A percentile compares a stretch with the other conserved stretches of the same genome.
Evolutionary conservation across 2,797 vertebrate species (phyloP).

Genomic region (Acestrorhynchus altus): DNA sequence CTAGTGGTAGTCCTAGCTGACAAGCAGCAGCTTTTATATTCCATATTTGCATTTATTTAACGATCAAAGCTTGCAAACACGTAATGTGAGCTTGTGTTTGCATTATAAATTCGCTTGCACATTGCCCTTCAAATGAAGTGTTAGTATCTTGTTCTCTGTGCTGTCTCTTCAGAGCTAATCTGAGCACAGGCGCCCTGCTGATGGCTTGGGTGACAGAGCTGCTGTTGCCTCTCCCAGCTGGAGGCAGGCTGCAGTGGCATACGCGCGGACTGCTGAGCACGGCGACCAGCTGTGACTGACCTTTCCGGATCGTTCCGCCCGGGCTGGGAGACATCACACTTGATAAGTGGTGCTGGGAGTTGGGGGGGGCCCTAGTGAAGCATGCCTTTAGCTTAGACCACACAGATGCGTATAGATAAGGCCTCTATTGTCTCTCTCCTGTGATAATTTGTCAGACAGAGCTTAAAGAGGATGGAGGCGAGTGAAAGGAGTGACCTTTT

Average conservation of each 20-base stretch:
- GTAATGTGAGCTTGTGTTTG: neutral
- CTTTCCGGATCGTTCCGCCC: constrained; percentile 68
- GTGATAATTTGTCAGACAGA: constrained; percentile 57
- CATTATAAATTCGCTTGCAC: constrained; percentile 16
- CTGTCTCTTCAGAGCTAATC: constrained; percentile 58
- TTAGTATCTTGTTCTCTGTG: constrained; percentile 54
- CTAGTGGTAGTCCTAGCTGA: neutral
- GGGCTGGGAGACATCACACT: constrained; percentile 57
- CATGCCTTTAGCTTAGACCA: constrained; percentile 15
- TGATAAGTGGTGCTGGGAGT: constrained; percentile 63
- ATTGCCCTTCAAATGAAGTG: constrained; percentile 47
- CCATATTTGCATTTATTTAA: neutral
- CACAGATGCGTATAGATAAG: constrained; percentile 53
- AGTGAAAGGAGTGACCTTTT: constrained; percentile 68
- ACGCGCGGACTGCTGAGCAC: constrained; percentile 56
- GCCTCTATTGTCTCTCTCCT: constrained; percentile 55
- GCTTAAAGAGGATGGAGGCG: constrained; percentile 51
- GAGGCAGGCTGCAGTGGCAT: constrained; percentile 48
- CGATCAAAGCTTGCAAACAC: neutral
- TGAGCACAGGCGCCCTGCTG: constrained; percentile 53
- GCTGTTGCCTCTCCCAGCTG: constrained; percentile 55
- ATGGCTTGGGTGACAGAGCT: constrained; percentile 54
- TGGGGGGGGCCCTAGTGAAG: constrained; percentile 33
- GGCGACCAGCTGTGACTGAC: constrained; percentile 69
- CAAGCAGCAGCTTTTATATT: neutral